Evolutionary conservation across 2,113 vertebrate genomes (phyloP).

Genomic region (Stomatorhinus ivindoensis): DNA sequence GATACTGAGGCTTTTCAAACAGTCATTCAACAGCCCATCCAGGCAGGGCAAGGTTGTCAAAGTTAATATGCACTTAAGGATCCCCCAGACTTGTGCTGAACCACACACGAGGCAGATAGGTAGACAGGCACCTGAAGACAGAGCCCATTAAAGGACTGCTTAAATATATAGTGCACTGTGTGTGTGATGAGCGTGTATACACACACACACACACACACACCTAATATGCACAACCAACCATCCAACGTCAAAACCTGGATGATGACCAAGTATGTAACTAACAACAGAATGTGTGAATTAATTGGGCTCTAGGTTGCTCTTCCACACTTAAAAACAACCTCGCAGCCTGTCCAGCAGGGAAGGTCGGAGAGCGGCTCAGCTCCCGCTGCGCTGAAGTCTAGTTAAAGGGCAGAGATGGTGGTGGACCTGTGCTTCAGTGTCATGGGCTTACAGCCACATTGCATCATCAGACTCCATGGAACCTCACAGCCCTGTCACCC

Average conservation of each 20-base stretch:
- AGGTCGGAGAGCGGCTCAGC: background rate
- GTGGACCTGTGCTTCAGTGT: background rate
- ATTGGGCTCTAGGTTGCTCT: background rate
- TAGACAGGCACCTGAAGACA: background rate
- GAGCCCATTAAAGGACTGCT: background rate
- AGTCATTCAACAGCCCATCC: background rate
- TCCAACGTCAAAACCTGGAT: background rate
- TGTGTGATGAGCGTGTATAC: background rate
- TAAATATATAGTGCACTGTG: background rate
- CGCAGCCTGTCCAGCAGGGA: background rate
- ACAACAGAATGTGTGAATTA: background rate
- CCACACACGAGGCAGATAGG: background rate
- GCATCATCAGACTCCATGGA: background rate
- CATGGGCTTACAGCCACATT: background rate
- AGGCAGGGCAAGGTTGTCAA: background rate
- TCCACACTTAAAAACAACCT: background rate
- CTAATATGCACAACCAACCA: background rate
- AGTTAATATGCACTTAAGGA: background rate
- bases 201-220: background rate
- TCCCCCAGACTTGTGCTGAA: background rate
- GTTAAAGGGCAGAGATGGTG: background rate
- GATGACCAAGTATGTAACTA: background rate
- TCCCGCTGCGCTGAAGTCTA: background rate
- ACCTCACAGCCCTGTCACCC: background rate
- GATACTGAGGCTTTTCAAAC: background rate